Conservation (phyloP, 2,797 vertebrate genomes). For the Argya squamiceps region DNA sequence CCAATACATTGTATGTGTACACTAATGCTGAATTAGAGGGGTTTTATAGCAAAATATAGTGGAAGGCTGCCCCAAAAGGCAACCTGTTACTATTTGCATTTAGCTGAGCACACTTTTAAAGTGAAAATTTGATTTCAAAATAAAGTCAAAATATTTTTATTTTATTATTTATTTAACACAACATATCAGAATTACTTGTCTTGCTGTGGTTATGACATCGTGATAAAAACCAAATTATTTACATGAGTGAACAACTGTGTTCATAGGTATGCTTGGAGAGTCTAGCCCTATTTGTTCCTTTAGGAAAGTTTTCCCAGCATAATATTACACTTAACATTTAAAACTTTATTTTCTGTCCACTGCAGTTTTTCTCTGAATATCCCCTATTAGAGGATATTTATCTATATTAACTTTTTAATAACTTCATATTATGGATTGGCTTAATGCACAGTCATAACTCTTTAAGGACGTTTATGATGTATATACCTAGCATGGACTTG, state of each 20-base stretch:
- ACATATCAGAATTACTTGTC: neutral
- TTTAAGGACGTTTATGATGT: neutral
- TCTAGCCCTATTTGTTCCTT: neutral
- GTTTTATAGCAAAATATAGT: neutral
- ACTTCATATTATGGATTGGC: neutral
- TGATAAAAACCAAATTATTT: neutral
- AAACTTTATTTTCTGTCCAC: neutral
- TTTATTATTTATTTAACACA: neutral
- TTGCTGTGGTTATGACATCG: neutral
- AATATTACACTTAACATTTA: neutral
- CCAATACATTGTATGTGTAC: neutral
- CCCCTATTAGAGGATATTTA: neutral
- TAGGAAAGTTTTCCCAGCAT: neutral
- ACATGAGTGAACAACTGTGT: neutral
- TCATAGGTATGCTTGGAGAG: neutral
- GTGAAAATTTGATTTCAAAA: neutral
- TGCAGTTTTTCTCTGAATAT: neutral
- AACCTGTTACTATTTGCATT: neutral
- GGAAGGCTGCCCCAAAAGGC: neutral
- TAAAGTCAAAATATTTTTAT: neutral
- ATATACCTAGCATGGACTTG: neutral
- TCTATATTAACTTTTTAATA: constrained; percentile 5
- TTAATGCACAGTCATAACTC: neutral
- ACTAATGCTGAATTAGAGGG: neutral
- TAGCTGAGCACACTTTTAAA: neutral